Base-by-base conservation (phyloP, 2,888 invertebrate species). In the Cephalotes varians region DNA sequence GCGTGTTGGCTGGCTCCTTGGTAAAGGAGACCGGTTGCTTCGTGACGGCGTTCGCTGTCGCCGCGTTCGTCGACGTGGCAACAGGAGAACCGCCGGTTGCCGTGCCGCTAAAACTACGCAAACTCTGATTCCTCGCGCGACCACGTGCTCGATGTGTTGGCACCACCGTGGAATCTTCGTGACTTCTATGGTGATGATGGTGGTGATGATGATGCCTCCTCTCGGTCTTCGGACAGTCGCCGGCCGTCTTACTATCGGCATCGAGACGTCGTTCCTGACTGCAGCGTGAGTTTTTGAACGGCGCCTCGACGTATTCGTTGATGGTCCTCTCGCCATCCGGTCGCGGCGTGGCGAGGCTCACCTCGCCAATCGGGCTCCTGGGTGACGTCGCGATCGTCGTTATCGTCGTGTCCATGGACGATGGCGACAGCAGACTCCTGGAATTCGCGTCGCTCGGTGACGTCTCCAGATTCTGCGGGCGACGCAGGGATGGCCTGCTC, bases 271-370 rank as follows among this genome's bases (percentile, higher is more conserved):
- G 87, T 7, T 91, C 90, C 51, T 90, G 90, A 6, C 77, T 69
- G 77, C 86, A 83, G 65, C 86, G 83, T 12, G 95, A 95, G 84
- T 95, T 96, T 94, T 96, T 96, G 93, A 97, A 96, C 90, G 97
- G 98, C 90, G 98, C 98, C 95, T 98, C 98, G 95, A 98, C 98
- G 96, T 98, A 98, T 95, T 98, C 98, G 96, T 98, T 98, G 95
- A 97, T 97, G 94, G 97, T 96, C 94, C 98, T 96, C 94, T 98
- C 98, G 94, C 96, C 96, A 95, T 98, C 97, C 92, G 98, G 98
- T 94, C 98, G 96, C 91, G 98, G 98, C 95, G 95, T 95, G 82
- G 95, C 94, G 85, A 96, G 95, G 84, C 96, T 95, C 85, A 96
- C 96, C 87, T 95, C 94, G 79, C 94, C 93, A 9, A 92, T 86